A percentile compares a stretch with the other conserved stretches of the same genome.
Conservation (phyloP, 2,888 invertebrate genomes). For the Rotaria sp. region DNA sequence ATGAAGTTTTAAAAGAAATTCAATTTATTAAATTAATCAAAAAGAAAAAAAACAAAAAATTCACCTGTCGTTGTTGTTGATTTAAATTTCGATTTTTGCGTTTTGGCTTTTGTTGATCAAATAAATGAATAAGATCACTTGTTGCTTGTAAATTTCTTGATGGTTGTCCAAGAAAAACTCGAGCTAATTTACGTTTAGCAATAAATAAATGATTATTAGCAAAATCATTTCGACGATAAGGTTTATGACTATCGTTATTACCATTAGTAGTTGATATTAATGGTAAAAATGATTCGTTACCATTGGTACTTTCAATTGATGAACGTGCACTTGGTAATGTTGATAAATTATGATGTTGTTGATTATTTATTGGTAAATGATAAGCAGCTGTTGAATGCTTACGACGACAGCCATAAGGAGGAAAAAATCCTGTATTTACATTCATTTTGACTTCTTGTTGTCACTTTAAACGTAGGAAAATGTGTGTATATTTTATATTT, state of each 20-base stretch:
- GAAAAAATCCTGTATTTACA: neutral
- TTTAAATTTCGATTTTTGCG: neutral
- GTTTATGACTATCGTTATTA: neutral
- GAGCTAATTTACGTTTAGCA: neutral
- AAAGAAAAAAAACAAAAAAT: neutral
- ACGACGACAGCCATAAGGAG: neutral
- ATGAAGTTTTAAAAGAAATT: neutral
- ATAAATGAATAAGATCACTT: neutral
- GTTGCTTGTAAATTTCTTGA: neutral
- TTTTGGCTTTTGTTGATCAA: neutral
- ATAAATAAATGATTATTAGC: neutral
- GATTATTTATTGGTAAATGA: neutral
- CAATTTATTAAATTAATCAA: neutral
- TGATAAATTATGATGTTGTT: neutral
- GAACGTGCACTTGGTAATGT: neutral
- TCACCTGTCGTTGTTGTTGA: neutral
- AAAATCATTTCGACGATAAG: constrained; percentile 7
- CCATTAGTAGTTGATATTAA: neutral
- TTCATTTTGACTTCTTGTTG: neutral
- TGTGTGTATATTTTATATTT: neutral
- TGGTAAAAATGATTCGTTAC: neutral
- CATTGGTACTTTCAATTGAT: neutral
- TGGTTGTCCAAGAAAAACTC: neutral
- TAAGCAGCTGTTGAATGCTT: neutral
- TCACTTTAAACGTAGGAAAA: too few relatives aligned